phyloP scores from a whole-genome alignment of 2,797 vertebrate species.

The Pelobates cultripes region DNA sequence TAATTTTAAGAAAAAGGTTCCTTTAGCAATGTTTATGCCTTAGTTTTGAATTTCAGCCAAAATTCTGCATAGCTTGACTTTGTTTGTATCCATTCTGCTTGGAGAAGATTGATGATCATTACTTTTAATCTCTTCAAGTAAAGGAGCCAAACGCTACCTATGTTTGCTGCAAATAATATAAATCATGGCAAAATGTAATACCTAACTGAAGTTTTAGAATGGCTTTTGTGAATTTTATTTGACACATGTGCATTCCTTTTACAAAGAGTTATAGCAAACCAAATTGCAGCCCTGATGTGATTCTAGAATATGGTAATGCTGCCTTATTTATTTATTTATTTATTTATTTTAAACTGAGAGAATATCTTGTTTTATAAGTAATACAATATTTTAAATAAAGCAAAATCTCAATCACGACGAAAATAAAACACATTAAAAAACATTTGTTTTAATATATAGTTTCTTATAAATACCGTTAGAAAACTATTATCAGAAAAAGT shows the following conservation, averaged over 20 bases:
- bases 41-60: slow-evolving; percentile 41
- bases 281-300: slow-evolving; percentile 3
- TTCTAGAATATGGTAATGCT: slow-evolving; percentile 10
- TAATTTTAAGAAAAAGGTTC: slow-evolving; percentile 42
- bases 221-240: slow-evolving; percentile 14
- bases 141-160: neutral
- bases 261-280: slow-evolving; percentile 6
- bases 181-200: slow-evolving; percentile 19
- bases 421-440: too few species aligned
- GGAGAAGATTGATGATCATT: slow-evolving; percentile 35
- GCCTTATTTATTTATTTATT: neutral
- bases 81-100: slow-evolving; percentile 42
- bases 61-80: neutral
- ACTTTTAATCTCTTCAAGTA: slow-evolving; percentile 37
- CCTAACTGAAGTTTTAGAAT: slow-evolving; percentile 9
- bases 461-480: too few species aligned
- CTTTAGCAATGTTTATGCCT: slow-evolving; percentile 53
- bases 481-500: too few species aligned
- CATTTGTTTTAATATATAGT: too few species aligned
- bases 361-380: too few species aligned
- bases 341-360: neutral
- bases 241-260: slow-evolving; percentile 18
- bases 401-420: too few species aligned
- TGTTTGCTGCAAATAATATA: slow-evolving; percentile 31
- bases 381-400: too few species aligned